phyloP scores from a whole-genome alignment of 2,888 invertebrate genomes.

The Tridacna crocea region DNA sequence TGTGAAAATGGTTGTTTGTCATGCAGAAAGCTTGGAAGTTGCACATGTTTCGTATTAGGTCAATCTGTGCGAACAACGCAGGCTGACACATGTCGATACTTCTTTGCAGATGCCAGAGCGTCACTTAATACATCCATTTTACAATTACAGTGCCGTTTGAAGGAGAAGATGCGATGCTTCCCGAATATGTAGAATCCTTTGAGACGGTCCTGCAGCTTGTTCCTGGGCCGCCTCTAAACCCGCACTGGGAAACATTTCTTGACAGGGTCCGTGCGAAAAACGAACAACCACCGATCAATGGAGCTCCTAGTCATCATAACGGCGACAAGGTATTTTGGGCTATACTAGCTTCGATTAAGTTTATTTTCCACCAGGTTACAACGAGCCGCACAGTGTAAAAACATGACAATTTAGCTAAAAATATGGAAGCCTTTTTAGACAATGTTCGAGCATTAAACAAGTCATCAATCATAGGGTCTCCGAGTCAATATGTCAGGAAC shows the following conservation, averaged over 20 bases:
- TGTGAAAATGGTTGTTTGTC: too few relatives aligned
- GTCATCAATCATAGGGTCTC: too few relatives aligned
- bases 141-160: slow-evolving; percentile 66
- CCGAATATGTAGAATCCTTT: slow-evolving; percentile 66
- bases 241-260: slow-evolving; percentile 69
- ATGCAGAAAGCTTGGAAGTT: too few relatives aligned
- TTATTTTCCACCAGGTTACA: background rate
- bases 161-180: slow-evolving; percentile 40
- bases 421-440: too few relatives aligned
- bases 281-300: slow-evolving; percentile 69
- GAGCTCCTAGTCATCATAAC: background rate
- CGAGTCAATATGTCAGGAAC: too few relatives aligned
- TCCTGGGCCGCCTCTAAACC: slow-evolving; percentile 70
- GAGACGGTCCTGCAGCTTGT: slow-evolving; percentile 72
- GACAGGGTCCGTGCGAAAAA: slow-evolving; percentile 66
- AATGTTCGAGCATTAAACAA: too few relatives aligned
- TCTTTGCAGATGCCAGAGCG: too few relatives aligned
- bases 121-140: background rate
- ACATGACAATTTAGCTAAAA: too few relatives aligned
- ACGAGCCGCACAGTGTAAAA: too few relatives aligned
- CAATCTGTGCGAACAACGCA: too few relatives aligned
- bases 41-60: too few relatives aligned
- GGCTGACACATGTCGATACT: too few relatives aligned
- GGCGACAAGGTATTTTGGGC: background rate
- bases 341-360: background rate